Conservation (phyloP, 2,888 invertebrate genomes). For the Nemotelus nigrinus region DNA sequence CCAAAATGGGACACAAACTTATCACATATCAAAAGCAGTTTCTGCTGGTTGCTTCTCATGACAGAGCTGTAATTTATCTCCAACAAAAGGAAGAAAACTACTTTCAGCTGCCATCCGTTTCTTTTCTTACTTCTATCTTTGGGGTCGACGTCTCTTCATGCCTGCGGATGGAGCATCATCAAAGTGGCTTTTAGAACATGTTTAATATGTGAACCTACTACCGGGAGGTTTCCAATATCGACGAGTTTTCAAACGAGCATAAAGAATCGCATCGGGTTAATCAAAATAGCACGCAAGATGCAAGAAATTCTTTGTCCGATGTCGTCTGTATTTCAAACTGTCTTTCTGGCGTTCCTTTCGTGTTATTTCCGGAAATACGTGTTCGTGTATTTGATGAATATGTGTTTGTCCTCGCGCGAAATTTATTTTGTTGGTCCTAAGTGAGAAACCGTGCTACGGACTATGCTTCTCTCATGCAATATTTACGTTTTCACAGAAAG, state of each 20-base stretch:
- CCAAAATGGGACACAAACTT: constrained; percentile 36
- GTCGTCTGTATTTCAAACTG: too few species aligned
- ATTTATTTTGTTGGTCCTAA: too few species aligned
- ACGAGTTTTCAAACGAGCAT: constrained; percentile 19
- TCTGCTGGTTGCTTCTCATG: constrained; percentile 37
- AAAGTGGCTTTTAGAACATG: constrained; percentile 25
- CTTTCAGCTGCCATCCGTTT: constrained; percentile 5
- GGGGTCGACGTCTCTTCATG: constrained; percentile 3
- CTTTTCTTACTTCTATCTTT: neutral
- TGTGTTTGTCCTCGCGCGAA: too few species aligned
- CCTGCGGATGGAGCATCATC: constrained; percentile 30
- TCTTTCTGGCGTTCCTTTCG: too few species aligned
- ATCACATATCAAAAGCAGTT: constrained; percentile 46
- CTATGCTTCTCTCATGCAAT: too few species aligned
- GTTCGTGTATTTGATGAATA: too few species aligned
- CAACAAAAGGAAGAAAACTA: constrained; percentile 37
- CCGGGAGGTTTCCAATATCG: constrained; percentile 6
- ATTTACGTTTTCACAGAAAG: too few species aligned
- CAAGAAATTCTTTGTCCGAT: neutral
- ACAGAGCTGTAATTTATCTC: constrained; percentile 43
- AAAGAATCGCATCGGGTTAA: constrained; percentile 18
- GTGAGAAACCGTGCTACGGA: too few species aligned
- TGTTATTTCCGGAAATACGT: too few species aligned
- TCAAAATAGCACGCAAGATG: constrained; percentile 12
- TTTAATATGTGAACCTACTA: neutral